A percentile compares a stretch with the other conserved stretches of the same genome.
Conservation (phyloP, 2,113 vertebrate species). For the Mustelus asterias region DNA sequence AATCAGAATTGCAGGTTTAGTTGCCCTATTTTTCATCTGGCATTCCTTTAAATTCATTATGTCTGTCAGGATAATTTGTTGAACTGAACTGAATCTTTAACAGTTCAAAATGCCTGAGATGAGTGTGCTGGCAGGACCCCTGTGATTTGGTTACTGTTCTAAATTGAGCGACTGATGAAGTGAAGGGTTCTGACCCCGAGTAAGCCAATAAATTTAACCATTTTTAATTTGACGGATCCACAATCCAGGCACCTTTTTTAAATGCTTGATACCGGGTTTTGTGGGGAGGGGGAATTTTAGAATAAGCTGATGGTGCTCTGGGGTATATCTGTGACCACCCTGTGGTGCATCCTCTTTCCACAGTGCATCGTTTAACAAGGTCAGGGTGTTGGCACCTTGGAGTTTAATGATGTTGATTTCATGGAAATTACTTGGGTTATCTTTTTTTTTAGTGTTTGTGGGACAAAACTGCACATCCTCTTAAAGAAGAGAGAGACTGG, state of each 20-base stretch:
- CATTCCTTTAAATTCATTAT: neutral
- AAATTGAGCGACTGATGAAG: neutral
- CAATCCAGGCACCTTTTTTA: neutral
- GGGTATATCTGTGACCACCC: neutral
- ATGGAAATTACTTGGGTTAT: neutral
- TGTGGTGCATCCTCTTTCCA: neutral
- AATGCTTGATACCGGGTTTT: neutral
- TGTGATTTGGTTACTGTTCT: neutral
- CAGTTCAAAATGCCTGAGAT: neutral
- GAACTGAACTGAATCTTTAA: neutral
- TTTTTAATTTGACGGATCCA: neutral
- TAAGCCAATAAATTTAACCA: neutral
- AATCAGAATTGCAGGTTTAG: neutral
- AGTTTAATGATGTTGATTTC: no score
- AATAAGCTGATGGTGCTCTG: neutral
- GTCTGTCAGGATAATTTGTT: neutral
- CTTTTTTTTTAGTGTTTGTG: neutral
- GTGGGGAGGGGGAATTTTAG: neutral
- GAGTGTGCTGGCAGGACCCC: neutral
- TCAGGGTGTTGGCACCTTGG: neutral
- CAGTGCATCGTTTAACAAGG: no score
- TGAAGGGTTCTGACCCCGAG: neutral
- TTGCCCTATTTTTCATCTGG: neutral
- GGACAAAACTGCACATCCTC: neutral
- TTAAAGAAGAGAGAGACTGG: neutral